phyloP scores from a whole-genome alignment of 2,797 vertebrate genomes.

The Fistularia commersonii region DNA sequence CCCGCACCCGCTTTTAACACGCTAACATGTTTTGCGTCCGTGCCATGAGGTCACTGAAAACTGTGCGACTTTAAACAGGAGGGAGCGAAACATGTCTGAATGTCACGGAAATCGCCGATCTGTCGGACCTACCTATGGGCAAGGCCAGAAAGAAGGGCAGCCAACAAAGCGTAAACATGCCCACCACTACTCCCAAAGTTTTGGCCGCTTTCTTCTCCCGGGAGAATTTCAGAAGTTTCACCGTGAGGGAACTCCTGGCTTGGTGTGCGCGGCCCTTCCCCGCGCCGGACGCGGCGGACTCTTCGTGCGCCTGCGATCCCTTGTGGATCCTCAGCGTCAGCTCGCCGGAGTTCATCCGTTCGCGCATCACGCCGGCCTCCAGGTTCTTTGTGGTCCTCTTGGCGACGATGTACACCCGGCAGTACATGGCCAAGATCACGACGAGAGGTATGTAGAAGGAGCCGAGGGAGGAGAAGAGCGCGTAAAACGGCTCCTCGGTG shows the following conservation, averaged over 20 bases:
- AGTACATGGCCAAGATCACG: conserved; percentile 95
- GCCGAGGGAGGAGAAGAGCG: conserved; percentile 93
- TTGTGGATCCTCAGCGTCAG: conserved; percentile 93
- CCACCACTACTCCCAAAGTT: conserved; percentile 91
- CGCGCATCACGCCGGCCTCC: conserved; percentile 94
- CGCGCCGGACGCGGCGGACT: conserved; percentile 52
- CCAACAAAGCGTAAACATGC: conserved; percentile 94
- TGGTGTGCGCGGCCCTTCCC: conserved; percentile 80
- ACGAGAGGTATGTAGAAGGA: conserved; percentile 96
- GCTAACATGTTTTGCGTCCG: background rate
- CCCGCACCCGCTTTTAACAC: conserved; percentile 18
- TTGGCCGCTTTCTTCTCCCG: conserved; percentile 95
- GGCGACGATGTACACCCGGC: conserved; percentile 91
- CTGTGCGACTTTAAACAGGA: conserved; percentile 32
- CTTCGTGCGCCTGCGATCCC: conserved; percentile 84
- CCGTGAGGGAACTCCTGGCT: conserved; percentile 85
- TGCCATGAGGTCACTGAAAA: conserved; percentile 7
- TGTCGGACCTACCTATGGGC: conserved; percentile 83
- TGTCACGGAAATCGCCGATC: no score
- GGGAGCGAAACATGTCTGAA: no score
- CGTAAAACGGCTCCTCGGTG: conserved; percentile 95
- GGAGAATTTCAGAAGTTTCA: conserved; percentile 93
- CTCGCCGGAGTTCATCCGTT: conserved; percentile 91
- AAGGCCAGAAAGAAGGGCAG: conserved; percentile 92
- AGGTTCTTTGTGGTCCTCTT: conserved; percentile 96